phyloP scores from a whole-genome alignment of 2,113 vertebrate genomes.

The Silurus asotus region DNA sequence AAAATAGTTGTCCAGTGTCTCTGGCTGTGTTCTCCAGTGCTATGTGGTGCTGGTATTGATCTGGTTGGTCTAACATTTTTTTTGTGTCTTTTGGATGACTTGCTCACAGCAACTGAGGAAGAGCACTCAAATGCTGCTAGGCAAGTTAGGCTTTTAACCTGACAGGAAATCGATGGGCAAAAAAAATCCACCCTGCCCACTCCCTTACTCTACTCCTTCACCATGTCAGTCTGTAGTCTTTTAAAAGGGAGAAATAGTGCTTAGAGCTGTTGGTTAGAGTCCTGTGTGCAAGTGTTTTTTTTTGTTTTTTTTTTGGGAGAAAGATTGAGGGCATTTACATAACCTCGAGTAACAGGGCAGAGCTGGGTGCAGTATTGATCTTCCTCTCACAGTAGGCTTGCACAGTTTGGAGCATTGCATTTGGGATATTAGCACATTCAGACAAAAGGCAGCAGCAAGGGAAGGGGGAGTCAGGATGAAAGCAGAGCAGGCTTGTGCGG shows the following conservation, averaged over 20 bases:
- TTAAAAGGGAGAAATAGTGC: constrained; percentile 42
- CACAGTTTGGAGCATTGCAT: constrained; percentile 36
- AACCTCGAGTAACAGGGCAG: constrained; percentile 32
- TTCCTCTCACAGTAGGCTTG: constrained; percentile 29
- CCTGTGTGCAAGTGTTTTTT: constrained; percentile 25
- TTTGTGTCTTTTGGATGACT: background rate
- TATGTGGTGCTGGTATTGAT: constrained; percentile 36
- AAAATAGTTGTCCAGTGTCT: constrained; percentile 22
- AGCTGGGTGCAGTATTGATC: constrained; percentile 45
- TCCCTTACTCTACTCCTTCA: constrained; percentile 14
- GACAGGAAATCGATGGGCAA: constrained; percentile 52
- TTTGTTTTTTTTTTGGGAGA: constrained; percentile 20
- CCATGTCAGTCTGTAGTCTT: constrained; percentile 35
- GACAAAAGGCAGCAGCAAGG: constrained; percentile 41
- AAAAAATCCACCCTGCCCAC: constrained; percentile 10
- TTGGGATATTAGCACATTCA: constrained; percentile 46
- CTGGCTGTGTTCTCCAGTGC: background rate
- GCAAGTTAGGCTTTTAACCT: constrained; percentile 45
- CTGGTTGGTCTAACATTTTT: constrained; percentile 32
- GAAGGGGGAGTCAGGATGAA: constrained; percentile 35
- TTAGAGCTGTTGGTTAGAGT: constrained; percentile 17
- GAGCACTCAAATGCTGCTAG: constrained; percentile 31
- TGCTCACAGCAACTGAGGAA: constrained; percentile 29
- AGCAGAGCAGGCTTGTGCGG: constrained; percentile 24
- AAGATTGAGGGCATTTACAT: constrained; percentile 43